Base-by-base conservation (phyloP, 2,888 invertebrate genomes). In the Chrysotoxum bicinctum region DNA sequence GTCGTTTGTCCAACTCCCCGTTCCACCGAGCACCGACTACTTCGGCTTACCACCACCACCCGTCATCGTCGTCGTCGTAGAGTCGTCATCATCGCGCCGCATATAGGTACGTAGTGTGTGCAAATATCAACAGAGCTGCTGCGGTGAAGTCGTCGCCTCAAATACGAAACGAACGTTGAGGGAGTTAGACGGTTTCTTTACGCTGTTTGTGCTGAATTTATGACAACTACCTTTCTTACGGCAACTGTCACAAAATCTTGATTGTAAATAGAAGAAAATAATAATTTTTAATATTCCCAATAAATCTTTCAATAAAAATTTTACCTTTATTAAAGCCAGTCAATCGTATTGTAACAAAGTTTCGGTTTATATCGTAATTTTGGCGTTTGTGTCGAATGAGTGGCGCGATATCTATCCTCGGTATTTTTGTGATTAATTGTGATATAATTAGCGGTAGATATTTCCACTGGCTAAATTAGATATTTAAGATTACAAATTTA, bases 111-210 rank as follows among this genome's bases (percentile, higher is more conserved):
- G 10, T 58, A 81, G 81, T 81, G 81, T 85, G 85, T 85, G 85
- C 85, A 81, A 85, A 62, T 43, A 85, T 81, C 76, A 85, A 81
- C 73, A 64, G 52, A 45, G 45, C 64, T 64, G 40, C 37, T 80
- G 85, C 81, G 81, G 85, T 85, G 85, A 81, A 81, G 80, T 72
- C 68, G 76, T 85, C 72, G 85, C 85, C 76, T 85, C 85, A 85
- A 85, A 85, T 81, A 77, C 81, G 56, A 85, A 81, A 77, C 81
- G 81, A 85, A 85, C 85, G 81, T 81, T 81, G 81, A 85, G 85
- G 76, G 85, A 85, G 85, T 77, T 85, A 76, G 85, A 85, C 85
- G 85, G 78, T 81, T 85, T 81, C 81, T 81, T 62, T 81, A 85
- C 73, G 77, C 73, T 81, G 69, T 80, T 80, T 85, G 85, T 77